Evolutionary conservation across 2,113 vertebrate genomes (phyloP).

Genomic region (Gadus chalcogrammus): DNA sequence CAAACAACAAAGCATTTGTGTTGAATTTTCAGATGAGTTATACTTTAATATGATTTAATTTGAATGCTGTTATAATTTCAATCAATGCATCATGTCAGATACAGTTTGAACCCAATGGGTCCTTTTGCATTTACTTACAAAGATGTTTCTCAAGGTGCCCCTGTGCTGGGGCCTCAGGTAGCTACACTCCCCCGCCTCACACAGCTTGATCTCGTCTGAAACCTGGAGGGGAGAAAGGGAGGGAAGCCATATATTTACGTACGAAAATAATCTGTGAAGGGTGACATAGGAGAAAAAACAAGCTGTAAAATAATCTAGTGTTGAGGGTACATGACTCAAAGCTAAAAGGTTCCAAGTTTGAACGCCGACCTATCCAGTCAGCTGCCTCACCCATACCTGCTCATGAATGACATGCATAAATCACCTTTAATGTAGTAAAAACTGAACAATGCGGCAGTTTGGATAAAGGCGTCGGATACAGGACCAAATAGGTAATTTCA

Average conservation of each 20-base stretch:
- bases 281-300: background rate
- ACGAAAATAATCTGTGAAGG: no score
- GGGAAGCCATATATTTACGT: background rate
- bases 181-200: constrained; percentile 73
- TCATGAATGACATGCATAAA: background rate
- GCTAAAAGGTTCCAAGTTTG: no score
- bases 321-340: no score
- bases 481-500: background rate
- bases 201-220: constrained; percentile 74
- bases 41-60: background rate
- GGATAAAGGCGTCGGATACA: background rate
- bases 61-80: background rate
- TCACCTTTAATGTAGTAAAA: background rate
- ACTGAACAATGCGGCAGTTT: background rate
- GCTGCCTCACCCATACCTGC: no score
- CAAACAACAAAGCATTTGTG: background rate
- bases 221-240: constrained; percentile 46
- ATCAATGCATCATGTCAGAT: background rate
- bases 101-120: background rate
- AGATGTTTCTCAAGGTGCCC: constrained; percentile 65
- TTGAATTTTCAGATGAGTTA: background rate
- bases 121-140: constrained; percentile 63
- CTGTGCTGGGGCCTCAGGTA: constrained; percentile 72
- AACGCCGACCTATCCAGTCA: no score
- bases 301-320: background rate